A percentile compares a stretch with the other conserved stretches of the same genome.
phyloP scores from a whole-genome alignment of 2,888 invertebrate species.

The Julus scanicus region DNA sequence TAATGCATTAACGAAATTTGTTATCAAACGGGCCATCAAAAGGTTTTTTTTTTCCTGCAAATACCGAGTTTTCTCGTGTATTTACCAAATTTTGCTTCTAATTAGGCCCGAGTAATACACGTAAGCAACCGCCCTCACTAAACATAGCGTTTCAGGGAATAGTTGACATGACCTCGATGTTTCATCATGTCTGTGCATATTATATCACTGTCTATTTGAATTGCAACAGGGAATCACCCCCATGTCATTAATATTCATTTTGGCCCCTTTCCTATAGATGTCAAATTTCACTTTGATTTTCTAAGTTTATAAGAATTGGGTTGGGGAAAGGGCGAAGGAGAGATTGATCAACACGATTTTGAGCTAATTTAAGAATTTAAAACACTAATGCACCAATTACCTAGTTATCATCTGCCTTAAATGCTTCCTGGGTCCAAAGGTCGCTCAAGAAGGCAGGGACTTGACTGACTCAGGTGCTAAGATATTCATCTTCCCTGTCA shows the following conservation, averaged over 20 bases:
- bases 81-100: not conserved
- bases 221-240: not conserved
- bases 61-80: not conserved
- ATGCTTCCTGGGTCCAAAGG: not conserved
- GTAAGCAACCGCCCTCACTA: constrained; percentile 1
- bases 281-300: not conserved
- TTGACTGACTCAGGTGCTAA: not conserved
- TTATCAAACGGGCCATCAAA: not conserved
- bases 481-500: not conserved
- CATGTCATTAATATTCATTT: not conserved
- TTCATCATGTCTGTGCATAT: not conserved
- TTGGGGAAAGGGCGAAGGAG: not conserved
- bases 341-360: not conserved
- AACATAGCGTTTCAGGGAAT: constrained; percentile 2
- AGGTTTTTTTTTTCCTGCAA: not conserved
- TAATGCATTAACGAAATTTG: constrained; percentile 9
- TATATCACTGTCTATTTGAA: not conserved
- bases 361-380: not conserved
- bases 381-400: not conserved
- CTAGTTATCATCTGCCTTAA: not conserved
- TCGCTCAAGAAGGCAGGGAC: not conserved
- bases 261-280: not conserved
- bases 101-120: not conserved
- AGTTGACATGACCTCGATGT: not conserved
- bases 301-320: not conserved